phyloP scores from a whole-genome alignment of 2,888 invertebrate genomes.

The Autographa pulchrina region DNA sequence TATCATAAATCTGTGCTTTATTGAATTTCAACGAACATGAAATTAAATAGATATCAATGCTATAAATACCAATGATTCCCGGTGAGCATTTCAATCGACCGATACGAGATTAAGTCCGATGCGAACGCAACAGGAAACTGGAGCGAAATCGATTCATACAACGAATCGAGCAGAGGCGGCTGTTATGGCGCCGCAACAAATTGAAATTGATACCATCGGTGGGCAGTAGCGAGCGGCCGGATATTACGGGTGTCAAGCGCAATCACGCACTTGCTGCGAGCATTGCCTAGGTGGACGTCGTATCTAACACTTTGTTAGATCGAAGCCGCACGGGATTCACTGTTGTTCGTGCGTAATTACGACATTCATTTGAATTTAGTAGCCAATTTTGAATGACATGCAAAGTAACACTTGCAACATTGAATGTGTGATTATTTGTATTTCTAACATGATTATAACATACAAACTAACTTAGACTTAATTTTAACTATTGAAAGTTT shows the following conservation, averaged over 20 bases:
- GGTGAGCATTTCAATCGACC: conserved; percentile 79
- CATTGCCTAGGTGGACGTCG: conserved; percentile 60
- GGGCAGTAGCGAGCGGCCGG: conserved; percentile 82
- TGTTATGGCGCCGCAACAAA: conserved; percentile 86
- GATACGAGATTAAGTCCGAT: conserved; percentile 83
- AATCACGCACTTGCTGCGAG: conserved; percentile 82
- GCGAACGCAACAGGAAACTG: conserved; percentile 86
- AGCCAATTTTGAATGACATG: conserved; percentile 34
- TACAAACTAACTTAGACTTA: too few species aligned
- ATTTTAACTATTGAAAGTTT: too few species aligned
- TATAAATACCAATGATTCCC: conserved; percentile 72
- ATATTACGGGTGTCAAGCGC: conserved; percentile 88
- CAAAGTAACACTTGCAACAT: conserved; percentile 27
- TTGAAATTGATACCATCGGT: conserved; percentile 89
- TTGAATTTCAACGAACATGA: conserved; percentile 70
- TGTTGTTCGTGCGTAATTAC: conserved; percentile 60
- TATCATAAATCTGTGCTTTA: conserved; percentile 68
- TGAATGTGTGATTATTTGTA: neutral
- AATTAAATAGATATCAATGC: conserved; percentile 72
- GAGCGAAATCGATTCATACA: conserved; percentile 86
- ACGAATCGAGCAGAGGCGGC: conserved; percentile 83
- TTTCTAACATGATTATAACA: too few species aligned
- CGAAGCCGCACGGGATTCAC: conserved; percentile 45
- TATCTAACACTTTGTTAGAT: conserved; percentile 72
- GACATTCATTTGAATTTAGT: conserved; percentile 53